Evolutionary conservation across 1,140 invertebrate species (phyloP).

Genomic region (Lucilia sericata): DNA sequence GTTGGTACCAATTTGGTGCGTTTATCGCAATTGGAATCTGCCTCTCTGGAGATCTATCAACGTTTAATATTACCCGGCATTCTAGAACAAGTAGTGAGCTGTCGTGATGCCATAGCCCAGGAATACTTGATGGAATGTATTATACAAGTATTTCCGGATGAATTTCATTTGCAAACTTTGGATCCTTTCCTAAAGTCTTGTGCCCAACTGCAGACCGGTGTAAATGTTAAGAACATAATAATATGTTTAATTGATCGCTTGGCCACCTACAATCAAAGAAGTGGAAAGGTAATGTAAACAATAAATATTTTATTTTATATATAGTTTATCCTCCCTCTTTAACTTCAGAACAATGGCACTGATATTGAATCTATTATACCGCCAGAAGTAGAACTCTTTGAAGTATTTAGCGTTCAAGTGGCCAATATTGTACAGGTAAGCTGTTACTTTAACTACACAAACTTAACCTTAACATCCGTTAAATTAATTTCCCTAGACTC

Average conservation of each 20-base stretch:
- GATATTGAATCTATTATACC: conserved; percentile 81
- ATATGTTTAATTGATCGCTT: conserved; percentile 96
- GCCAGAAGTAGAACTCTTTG: conserved; percentile 93
- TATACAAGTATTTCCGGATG: conserved; percentile 99
- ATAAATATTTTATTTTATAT: not conserved
- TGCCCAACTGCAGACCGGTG: conserved; percentile 93
- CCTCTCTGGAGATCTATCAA: conserved; percentile 93
- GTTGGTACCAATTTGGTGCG: conserved; percentile 97
- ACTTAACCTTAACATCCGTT: not conserved
- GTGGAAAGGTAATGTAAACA: conserved; percentile 69
- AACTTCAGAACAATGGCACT: conserved; percentile 71
- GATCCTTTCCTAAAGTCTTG: conserved; percentile 97
- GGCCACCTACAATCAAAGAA: conserved; percentile 83
- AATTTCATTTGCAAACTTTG: conserved; percentile 97
- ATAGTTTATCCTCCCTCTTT: conserved; percentile 17
- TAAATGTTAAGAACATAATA: conserved; percentile 99
- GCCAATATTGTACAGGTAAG: conserved; percentile 91
- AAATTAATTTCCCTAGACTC: conserved; percentile 72
- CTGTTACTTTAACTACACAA: conserved; percentile 33
- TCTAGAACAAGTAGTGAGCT: conserved; percentile 97
- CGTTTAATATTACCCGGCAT: conserved; percentile 91
- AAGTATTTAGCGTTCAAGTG: conserved; percentile 98
- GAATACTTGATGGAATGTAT: conserved; percentile 99
- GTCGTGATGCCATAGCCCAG: conserved; percentile 97
- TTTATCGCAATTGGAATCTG: conserved; percentile 95